Conservation (phyloP, 2,797 vertebrate genomes). For the Sebastiscus albofasciatus region DNA sequence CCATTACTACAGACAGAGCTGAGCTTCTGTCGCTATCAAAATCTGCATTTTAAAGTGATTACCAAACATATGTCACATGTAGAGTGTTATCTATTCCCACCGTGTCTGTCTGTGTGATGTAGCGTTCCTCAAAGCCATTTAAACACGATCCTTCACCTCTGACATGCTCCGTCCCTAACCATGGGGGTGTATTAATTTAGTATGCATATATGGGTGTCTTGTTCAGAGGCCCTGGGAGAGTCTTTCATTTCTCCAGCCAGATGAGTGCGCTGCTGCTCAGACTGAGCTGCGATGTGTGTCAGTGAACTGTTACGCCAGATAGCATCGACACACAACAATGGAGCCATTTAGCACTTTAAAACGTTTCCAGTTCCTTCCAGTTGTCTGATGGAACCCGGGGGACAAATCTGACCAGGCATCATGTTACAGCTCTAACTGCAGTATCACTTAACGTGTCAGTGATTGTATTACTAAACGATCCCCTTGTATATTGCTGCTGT, state of each 20-base stretch:
- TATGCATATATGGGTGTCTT: constrained; percentile 16
- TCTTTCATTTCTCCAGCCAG: constrained; percentile 29
- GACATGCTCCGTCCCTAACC: constrained; percentile 14
- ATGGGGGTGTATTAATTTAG: constrained; percentile 14
- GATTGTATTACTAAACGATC: not conserved
- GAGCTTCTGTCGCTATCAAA: not conserved
- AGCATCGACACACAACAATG: constrained; percentile 21
- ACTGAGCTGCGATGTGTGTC: constrained; percentile 33
- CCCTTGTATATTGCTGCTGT: not conserved
- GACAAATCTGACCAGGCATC: constrained; percentile 2
- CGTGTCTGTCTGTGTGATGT: not conserved
- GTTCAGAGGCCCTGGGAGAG: constrained; percentile 9
- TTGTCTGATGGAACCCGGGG: constrained; percentile 8
- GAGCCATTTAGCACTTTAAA: constrained; percentile 1
- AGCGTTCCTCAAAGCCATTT: constrained; percentile 9
- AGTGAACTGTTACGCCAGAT: not conserved
- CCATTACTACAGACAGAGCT: not conserved
- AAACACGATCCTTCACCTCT: constrained; percentile 47
- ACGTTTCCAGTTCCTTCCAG: not conserved
- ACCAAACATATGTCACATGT: constrained; percentile 29
- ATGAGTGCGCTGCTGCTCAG: not conserved
- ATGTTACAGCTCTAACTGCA: not conserved
- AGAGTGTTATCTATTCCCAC: not conserved
- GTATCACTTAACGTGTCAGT: not conserved
- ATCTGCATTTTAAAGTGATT: constrained; percentile 28